These are phyloP conservation scores for Motacilla alba DNA, from an alignment of 2,113 vertebrate genomes.

Conservation along the genomic window DNA sequence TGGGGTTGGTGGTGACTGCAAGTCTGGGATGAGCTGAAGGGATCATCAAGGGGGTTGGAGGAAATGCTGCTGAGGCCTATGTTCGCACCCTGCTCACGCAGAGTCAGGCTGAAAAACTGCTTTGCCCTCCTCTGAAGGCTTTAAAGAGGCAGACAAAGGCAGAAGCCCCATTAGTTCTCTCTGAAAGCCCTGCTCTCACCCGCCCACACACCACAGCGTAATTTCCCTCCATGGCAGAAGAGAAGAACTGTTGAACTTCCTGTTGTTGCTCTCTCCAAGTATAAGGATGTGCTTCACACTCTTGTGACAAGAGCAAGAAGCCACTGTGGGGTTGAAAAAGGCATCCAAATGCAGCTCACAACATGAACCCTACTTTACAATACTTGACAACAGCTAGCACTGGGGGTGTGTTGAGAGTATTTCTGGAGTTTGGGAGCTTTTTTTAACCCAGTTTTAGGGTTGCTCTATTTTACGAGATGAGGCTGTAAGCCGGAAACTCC, in stretches of 20 bases:
- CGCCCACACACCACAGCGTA: neutral
- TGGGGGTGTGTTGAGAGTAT: neutral
- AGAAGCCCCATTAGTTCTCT: neutral
- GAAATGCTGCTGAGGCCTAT: neutral
- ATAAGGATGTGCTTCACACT: neutral
- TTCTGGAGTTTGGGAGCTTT: neutral
- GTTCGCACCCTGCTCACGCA: fast-evolving
- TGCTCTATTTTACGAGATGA: neutral
- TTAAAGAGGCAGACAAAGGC: neutral
- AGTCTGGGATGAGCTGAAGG: neutral
- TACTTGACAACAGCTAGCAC: neutral
- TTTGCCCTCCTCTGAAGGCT: neutral
- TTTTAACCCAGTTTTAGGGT: neutral
- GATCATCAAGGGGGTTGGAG: neutral
- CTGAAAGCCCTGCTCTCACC: neutral
- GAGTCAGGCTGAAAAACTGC: neutral
- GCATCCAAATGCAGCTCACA: neutral
- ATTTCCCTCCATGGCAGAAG: neutral
- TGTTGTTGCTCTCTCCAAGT: neutral
- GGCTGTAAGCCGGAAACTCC: neutral
- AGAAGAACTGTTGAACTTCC: neutral
- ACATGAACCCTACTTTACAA: neutral
- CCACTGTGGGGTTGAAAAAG: neutral
- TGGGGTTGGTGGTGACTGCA: neutral
- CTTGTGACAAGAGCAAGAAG: neutral